A percentile compares a stretch with the other conserved stretches of the same genome.
Conservation (phyloP, 2,888 invertebrate genomes). For the Leptopterna dolabrata region DNA sequence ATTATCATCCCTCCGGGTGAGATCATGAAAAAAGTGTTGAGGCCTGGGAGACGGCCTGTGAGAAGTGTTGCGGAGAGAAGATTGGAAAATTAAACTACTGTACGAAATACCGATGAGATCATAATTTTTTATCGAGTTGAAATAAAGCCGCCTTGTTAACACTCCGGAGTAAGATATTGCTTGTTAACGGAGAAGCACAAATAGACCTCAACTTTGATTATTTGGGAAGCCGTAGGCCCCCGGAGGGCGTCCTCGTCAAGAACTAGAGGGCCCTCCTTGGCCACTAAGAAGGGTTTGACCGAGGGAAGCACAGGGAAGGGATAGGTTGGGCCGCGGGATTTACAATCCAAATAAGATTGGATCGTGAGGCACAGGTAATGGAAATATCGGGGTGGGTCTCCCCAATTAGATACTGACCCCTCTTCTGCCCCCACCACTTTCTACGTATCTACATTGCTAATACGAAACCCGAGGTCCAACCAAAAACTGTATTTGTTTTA, state of each 20-base stretch:
- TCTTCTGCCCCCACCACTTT: not conserved
- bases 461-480: constrained; percentile 16
- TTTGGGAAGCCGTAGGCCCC: constrained; percentile 34
- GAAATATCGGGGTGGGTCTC: constrained; percentile 56
- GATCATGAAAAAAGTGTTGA: not conserved
- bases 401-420: constrained; percentile 52
- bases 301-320: not conserved
- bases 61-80: not conserved
- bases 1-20: not conserved
- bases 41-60: not conserved
- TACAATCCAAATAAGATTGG: constrained; percentile 57
- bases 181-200: constrained; percentile 51
- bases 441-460: constrained; percentile 46
- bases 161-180: constrained; percentile 54
- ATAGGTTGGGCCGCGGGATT: constrained; percentile 44
- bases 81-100: constrained; percentile 47
- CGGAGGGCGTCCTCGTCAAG: constrained; percentile 13
- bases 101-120: constrained; percentile 50
- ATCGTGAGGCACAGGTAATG: constrained; percentile 55
- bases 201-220: constrained; percentile 56
- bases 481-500: constrained; percentile 44
- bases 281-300: not conserved
- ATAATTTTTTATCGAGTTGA: constrained; percentile 50
- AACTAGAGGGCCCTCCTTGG: not conserved
- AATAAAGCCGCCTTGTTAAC: constrained; percentile 54